phyloP scores from a whole-genome alignment of 2,797 vertebrate species.

The Dicrostonyx torquatus region DNA sequence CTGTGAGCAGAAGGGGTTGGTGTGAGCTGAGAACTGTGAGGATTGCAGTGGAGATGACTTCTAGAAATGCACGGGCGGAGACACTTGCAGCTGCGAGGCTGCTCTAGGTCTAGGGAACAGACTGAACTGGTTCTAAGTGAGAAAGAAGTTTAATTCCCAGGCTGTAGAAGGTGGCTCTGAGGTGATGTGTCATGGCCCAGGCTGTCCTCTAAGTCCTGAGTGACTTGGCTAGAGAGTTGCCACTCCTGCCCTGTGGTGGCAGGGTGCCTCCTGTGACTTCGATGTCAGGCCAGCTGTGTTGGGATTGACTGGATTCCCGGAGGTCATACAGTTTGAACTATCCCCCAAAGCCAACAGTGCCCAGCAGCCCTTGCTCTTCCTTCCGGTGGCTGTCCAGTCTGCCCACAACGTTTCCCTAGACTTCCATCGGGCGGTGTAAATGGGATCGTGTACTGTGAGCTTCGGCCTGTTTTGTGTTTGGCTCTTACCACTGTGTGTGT shows the following conservation, averaged over 20 bases:
- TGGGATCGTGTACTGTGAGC: background rate
- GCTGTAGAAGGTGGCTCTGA: background rate
- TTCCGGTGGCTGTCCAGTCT: background rate
- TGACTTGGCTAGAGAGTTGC: background rate
- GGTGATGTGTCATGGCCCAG: background rate
- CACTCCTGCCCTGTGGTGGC: background rate
- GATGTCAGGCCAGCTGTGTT: background rate
- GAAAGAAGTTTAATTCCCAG: background rate
- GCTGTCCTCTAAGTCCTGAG: background rate
- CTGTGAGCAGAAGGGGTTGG: background rate
- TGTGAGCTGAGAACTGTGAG: background rate
- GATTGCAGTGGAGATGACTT: background rate
- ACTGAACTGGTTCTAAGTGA: background rate
- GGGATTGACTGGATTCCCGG: background rate
- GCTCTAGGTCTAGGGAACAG: background rate
- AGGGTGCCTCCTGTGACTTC: background rate
- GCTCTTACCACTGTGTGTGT: constrained; percentile 11
- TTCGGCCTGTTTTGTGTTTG: constrained; percentile 12
- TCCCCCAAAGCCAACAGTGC: background rate
- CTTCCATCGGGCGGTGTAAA: background rate
- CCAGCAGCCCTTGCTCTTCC: background rate
- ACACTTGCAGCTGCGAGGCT: background rate
- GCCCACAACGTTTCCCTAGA: background rate
- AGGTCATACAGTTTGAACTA: background rate
- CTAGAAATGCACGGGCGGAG: background rate